These are phyloP conservation scores for Glyphotaelius pellucidus DNA, from an alignment of 2,888 invertebrate species.

Conservation along the genomic window DNA sequence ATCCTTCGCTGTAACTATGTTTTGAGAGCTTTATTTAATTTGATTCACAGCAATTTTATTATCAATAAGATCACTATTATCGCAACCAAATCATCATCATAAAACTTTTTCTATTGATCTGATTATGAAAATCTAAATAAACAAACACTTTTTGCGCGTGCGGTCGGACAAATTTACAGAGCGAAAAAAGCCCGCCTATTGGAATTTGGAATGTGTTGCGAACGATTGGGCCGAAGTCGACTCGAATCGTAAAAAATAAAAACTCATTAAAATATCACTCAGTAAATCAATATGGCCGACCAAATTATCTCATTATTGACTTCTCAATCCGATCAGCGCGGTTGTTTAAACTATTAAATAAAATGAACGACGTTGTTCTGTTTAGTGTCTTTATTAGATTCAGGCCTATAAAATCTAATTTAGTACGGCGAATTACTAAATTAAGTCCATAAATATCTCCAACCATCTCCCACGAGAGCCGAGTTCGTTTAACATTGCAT, in stretches of 20 bases:
- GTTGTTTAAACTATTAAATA: not conserved
- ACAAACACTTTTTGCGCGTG: not conserved
- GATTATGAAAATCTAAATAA: not conserved
- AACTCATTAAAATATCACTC: constrained; percentile 33
- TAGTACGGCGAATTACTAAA: constrained; percentile 64
- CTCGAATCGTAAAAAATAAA: constrained; percentile 12
- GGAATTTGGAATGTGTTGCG: not conserved
- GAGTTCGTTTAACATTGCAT: constrained; percentile 26
- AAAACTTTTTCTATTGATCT: not conserved
- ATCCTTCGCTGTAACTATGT: not conserved
- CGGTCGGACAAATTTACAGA: not conserved
- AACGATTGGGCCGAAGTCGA: not conserved
- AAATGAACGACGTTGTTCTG: constrained; percentile 42
- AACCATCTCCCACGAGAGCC: constrained; percentile 44
- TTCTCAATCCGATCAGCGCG: constrained; percentile 32
- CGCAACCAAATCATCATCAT: not conserved
- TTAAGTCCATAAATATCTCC: constrained; percentile 60
- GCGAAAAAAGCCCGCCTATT: not conserved
- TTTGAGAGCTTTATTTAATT: not conserved
- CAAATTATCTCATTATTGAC: constrained; percentile 26
- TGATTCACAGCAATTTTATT: not conserved
- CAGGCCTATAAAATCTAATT: constrained; percentile 62
- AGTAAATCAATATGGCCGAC: constrained; percentile 23
- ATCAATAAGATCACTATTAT: not conserved
- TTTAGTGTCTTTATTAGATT: constrained; percentile 56